Base-by-base conservation (phyloP, 2,113 vertebrate genomes). In the Lota lota region DNA sequence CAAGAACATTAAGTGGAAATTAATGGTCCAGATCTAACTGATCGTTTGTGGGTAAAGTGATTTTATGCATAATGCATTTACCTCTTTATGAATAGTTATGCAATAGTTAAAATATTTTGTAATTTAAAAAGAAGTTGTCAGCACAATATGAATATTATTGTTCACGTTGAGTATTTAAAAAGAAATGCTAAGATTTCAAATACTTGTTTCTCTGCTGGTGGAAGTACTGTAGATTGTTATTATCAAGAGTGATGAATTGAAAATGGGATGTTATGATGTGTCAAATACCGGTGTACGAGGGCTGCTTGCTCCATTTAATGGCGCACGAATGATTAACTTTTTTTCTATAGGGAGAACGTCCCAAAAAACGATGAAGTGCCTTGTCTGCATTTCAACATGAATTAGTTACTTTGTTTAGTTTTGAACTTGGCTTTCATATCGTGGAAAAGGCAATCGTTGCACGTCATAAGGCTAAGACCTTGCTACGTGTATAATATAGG, bases 361-460 rank as follows among this genome's bases (percentile, higher is more conserved):
- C 40, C 40, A 47, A 47, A 47, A 10, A 12, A 47, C 40, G 10
- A 10, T 14, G 61, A 88, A 90, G 89, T 92, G 92, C 91, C 91
- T 77, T 81, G 75, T 85, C 71, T 63, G 51, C 56, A 22, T 82
- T 87, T 83, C 63, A 75, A 68, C 60, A 63, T 20, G 16, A 69
- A 51, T 36, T 17, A 17, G 63, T 69, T 76, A 78, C 68, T 19
- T 59, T 14, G 70, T 75, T 63, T 65, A 68, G 78, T 71, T 59
- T 10, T 74, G 58, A 83, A 76, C 61, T 74, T 68, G 8, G 12
- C 51, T 14, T 68, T 79, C 61, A 69, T 69, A 6, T 61, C 80
- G 63, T 59, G 82, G 65, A 70, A 64, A 58, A 60, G 60, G 76
- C 57, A 22, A 63, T 70, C 61, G 63, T 72, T 76, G 78, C 77